Conservation (phyloP, 1,140 invertebrate genomes). For the Euborellia annulipes region DNA sequence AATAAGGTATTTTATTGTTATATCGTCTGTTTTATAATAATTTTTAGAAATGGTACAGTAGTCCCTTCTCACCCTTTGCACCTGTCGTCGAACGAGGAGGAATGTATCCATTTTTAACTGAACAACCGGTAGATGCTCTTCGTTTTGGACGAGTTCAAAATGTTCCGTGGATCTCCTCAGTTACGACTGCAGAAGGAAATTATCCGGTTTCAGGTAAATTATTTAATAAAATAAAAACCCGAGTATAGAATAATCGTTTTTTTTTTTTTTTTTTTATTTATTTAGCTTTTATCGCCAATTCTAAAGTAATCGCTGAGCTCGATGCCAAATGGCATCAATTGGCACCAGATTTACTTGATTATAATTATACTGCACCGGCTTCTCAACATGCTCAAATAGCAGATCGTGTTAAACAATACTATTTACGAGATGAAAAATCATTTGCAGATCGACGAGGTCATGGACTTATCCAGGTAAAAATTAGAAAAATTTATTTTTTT, state of each 20-base stretch:
- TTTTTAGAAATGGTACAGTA: conserved; percentile 30
- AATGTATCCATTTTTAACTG: conserved; percentile 35
- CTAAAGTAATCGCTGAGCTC: conserved; percentile 28
- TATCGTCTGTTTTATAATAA: too few species aligned
- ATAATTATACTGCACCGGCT: conserved; percentile 37
- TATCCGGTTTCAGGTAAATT: conserved; percentile 30
- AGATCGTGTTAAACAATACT: conserved; percentile 35
- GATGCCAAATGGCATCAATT: conserved; percentile 38
- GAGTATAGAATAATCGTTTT: too few species aligned
- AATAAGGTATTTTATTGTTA: too few species aligned
- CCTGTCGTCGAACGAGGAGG: conserved; percentile 34
- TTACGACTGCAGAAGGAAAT: conserved; percentile 40
- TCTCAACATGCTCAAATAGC: conserved; percentile 27
- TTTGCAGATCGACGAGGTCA: too few species aligned
- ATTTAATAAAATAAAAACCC: neutral
- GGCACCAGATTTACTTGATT: conserved; percentile 38
- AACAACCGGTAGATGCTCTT: conserved; percentile 36
- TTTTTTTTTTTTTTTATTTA: too few species aligned
- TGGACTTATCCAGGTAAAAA: too few species aligned
- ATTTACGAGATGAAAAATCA: conserved; percentile 22
- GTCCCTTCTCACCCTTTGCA: conserved; percentile 43
- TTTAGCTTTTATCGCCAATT: conserved; percentile 31
- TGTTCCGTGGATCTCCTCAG: conserved; percentile 38
- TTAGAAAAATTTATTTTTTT: too few species aligned
- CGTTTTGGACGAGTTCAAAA: conserved; percentile 31